A percentile compares a stretch with the other conserved stretches of the same genome.
phyloP scores from a whole-genome alignment of 2,797 vertebrate species.

The Pelochelys cantorii region DNA sequence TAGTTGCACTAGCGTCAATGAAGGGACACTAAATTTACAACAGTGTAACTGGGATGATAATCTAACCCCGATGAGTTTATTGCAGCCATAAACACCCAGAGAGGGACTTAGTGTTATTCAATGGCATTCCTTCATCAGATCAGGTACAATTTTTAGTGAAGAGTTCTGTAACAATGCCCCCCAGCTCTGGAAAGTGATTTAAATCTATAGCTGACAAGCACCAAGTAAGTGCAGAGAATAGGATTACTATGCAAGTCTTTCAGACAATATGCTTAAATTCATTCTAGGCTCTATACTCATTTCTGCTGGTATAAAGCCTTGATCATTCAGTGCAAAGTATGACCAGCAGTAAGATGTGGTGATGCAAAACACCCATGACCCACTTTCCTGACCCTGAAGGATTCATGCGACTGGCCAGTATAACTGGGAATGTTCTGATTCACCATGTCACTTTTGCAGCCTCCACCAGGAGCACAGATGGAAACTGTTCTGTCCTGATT shows the following conservation, averaged over 20 bases:
- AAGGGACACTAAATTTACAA: background rate
- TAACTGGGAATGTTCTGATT: background rate
- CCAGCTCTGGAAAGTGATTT: background rate
- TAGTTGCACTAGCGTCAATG: background rate
- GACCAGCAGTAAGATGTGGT: background rate
- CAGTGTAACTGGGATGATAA: background rate
- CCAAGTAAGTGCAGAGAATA: background rate
- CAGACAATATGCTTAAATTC: background rate
- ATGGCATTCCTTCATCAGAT: background rate
- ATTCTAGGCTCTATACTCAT: background rate
- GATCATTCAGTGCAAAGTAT: background rate
- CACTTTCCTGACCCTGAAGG: background rate
- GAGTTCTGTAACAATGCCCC: background rate
- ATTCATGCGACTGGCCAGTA: background rate
- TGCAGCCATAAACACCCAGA: background rate
- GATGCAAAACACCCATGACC: background rate
- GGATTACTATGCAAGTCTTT: background rate
- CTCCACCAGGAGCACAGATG: background rate
- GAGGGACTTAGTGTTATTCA: background rate
- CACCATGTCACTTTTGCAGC: background rate
- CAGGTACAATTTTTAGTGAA: background rate
- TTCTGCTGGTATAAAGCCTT: background rate
- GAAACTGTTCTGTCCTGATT: background rate
- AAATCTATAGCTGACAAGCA: background rate
- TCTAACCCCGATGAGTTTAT: background rate